Conservation (phyloP, 2,113 vertebrate genomes). For the Chamaea fasciata region DNA sequence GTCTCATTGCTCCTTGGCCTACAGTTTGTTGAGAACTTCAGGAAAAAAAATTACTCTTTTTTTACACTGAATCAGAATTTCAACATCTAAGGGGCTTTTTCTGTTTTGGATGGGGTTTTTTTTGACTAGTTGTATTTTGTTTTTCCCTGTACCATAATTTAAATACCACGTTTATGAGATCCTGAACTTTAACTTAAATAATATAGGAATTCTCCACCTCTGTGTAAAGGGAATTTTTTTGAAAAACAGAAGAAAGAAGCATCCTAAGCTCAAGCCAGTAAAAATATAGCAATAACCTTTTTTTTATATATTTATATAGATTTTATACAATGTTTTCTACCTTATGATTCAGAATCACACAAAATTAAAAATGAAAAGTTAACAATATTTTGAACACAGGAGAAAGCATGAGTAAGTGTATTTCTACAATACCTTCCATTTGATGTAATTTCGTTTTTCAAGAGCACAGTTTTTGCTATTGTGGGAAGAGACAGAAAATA, state of each 20-base stretch:
- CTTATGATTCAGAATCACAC: background rate
- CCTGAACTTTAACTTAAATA: background rate
- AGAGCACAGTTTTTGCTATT: background rate
- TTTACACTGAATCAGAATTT: background rate
- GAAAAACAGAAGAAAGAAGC: background rate
- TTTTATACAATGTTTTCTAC: background rate
- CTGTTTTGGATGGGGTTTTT: fast-evolving
- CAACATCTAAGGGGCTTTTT: fast-evolving
- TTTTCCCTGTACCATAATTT: background rate
- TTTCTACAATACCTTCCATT: background rate
- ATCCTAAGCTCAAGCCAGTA: background rate
- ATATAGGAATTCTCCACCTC: background rate
- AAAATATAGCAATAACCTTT: fast-evolving
- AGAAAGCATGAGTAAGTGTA: background rate
- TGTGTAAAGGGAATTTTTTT: background rate
- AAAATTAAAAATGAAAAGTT: background rate
- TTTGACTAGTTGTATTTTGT: fast-evolving
- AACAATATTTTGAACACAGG: background rate
- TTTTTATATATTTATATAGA: background rate
- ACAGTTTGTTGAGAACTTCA: background rate
- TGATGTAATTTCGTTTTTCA: background rate
- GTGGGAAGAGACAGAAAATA: background rate
- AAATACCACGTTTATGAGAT: background rate
- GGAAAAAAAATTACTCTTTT: background rate
- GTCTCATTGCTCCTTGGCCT: background rate